A percentile compares a stretch with the other conserved stretches of the same genome.
These are phyloP conservation scores for Melanchra persicariae DNA, from an alignment of 2,888 invertebrate species.

Conservation along the genomic window DNA sequence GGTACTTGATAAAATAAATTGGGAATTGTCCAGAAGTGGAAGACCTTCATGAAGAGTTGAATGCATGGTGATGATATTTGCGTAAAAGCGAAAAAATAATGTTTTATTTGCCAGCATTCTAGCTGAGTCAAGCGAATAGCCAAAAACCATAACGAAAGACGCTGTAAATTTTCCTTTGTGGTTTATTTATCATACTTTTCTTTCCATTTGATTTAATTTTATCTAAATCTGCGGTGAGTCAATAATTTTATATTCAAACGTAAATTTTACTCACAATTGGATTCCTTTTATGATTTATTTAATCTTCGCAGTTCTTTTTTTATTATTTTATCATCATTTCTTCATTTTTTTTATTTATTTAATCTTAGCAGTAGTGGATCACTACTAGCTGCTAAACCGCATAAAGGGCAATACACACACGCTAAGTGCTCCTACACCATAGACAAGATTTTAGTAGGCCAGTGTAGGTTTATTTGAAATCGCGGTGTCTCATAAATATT, in stretches of 20 bases:
- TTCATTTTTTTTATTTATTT: too few species aligned
- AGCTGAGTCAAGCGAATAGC: background rate
- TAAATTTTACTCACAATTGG: background rate
- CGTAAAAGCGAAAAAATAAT: too few species aligned
- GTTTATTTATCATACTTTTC: background rate
- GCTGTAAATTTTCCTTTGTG: background rate
- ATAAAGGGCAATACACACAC: slow-evolving; percentile 1
- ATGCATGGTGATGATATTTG: background rate
- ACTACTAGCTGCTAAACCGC: too few species aligned
- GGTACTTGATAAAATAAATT: slow-evolving; percentile 3
- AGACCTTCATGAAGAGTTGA: background rate
- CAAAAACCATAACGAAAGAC: background rate
- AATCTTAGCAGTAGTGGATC: too few species aligned
- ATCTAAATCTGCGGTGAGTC: background rate
- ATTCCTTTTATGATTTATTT: background rate
- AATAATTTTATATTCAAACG: background rate
- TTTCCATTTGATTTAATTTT: background rate
- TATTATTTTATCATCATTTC: too few species aligned
- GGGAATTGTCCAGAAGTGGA: background rate
- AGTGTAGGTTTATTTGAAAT: slow-evolving; percentile 59
- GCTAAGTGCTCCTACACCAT: slow-evolving; percentile 1
- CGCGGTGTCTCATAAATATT: slow-evolving; percentile 61
- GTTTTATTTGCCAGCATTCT: background rate
- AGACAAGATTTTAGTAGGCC: slow-evolving; percentile 50
- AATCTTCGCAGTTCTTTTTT: too few species aligned